A percentile compares a stretch with the other conserved stretches of the same genome.
Conservation (phyloP, 2,797 vertebrate genomes). For the Silurus aristotelis region DNA sequence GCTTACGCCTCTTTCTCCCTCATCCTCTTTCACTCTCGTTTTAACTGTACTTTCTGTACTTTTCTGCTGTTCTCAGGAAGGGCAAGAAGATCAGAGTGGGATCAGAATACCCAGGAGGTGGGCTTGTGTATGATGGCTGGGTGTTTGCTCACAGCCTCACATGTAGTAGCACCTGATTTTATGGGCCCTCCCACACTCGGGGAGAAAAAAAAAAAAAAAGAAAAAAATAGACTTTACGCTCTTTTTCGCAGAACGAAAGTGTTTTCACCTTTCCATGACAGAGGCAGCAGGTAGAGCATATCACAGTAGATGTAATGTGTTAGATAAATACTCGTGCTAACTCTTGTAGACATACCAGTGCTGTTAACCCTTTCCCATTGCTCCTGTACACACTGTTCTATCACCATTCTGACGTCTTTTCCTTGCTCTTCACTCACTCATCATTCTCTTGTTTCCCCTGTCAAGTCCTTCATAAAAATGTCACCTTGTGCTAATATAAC, state of each 20-base stretch:
- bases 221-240: not conserved
- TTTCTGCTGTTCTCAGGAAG: constrained; percentile 32
- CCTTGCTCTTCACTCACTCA: not conserved
- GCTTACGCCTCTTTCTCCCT: not conserved
- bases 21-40: constrained; percentile 59
- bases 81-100: constrained; percentile 44
- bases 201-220: constrained; percentile 15
- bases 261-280: constrained; percentile 35
- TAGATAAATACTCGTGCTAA: constrained; percentile 48
- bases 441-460: not conserved
- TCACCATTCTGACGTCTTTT: not conserved
- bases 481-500: not conserved
- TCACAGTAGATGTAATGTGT: constrained; percentile 28
- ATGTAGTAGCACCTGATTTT: constrained; percentile 22
- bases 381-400: not conserved
- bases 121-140: constrained; percentile 13
- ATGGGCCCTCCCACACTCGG: not conserved
- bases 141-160: constrained; percentile 30
- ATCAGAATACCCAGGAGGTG: constrained; percentile 31
- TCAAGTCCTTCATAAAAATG: not conserved
- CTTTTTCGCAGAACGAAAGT: not conserved
- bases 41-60: constrained; percentile 40
- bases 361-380: constrained; percentile 35
- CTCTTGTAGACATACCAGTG: constrained; percentile 31
- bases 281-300: constrained; percentile 29